These are phyloP conservation scores for Megalonaias nervosa DNA, from an alignment of 1,140 invertebrate species.

Conservation along the genomic window DNA sequence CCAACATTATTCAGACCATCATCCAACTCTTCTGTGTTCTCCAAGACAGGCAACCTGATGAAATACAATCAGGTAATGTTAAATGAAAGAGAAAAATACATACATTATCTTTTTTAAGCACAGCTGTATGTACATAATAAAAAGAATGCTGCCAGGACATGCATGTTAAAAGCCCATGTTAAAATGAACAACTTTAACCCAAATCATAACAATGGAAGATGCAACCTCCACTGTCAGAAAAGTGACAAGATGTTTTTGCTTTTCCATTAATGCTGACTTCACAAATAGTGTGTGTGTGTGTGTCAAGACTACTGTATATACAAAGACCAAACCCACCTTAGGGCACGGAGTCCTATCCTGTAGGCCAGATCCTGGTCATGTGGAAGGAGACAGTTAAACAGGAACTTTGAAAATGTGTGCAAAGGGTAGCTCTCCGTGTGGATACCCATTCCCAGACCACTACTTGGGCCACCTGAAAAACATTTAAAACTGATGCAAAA, in stretches of 20 bases:
- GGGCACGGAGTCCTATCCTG: conserved; percentile 76
- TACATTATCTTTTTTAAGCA: conserved; percentile 2
- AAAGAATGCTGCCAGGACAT: background rate
- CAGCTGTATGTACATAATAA: background rate
- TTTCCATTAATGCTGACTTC: background rate
- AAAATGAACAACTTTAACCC: background rate
- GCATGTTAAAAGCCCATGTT: background rate
- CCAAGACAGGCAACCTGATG: conserved; percentile 81
- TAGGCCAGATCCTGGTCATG: conserved; percentile 85
- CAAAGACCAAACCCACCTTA: conserved; percentile 70
- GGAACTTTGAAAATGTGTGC: conserved; percentile 86
- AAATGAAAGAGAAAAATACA: background rate
- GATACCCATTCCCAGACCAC: conserved; percentile 82
- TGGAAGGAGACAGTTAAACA: conserved; percentile 82
- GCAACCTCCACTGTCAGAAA: no score
- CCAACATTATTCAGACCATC: conserved; percentile 65
- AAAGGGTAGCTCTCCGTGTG: conserved; percentile 85
- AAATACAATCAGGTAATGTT: no score
- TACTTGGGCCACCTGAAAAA: conserved; percentile 80
- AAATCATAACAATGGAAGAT: background rate
- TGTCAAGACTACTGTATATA: no score
- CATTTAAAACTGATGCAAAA: conserved; percentile 8
- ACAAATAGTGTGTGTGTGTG: background rate
- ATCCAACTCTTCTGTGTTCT: conserved; percentile 78
- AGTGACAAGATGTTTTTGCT: background rate